These are phyloP conservation scores for Nephrotoma guestfalica DNA, from an alignment of 2,888 invertebrate species.

Conservation along the genomic window DNA sequence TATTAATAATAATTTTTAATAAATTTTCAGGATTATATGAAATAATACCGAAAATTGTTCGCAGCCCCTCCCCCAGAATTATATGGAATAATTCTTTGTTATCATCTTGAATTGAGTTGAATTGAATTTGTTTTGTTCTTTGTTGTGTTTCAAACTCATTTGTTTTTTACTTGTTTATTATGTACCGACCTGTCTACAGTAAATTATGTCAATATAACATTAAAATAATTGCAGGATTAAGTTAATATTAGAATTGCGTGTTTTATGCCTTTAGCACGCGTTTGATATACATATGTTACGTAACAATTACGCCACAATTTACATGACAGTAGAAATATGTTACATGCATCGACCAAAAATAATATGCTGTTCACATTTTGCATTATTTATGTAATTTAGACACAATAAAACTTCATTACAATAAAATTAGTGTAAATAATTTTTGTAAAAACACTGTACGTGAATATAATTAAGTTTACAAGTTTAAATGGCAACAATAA, in stretches of 20 bases:
- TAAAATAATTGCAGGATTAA: neutral
- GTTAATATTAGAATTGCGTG: neutral
- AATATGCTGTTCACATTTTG: neutral
- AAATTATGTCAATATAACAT: neutral
- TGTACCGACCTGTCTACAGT: neutral
- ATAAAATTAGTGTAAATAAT: neutral
- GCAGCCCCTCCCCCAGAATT: neutral
- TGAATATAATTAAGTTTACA: neutral
- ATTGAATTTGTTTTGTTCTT: neutral
- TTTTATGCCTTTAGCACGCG: neutral
- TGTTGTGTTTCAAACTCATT: neutral
- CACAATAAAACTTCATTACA: neutral
- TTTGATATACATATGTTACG: neutral
- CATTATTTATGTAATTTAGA: neutral
- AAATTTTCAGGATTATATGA: constrained; percentile 3
- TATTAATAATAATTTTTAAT: neutral
- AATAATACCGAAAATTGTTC: neutral
- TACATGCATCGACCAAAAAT: neutral
- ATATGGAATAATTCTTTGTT: neutral
- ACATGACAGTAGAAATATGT: neutral
- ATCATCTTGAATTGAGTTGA: neutral
- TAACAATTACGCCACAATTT: neutral
- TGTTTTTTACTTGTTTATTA: neutral
- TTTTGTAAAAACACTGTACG: neutral
- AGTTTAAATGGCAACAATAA: neutral